Evolutionary conservation across 1,140 invertebrate genomes (phyloP), one percentile per base, ranked within the genome.

Genomic region (Geopemphigus sp.): DNA sequence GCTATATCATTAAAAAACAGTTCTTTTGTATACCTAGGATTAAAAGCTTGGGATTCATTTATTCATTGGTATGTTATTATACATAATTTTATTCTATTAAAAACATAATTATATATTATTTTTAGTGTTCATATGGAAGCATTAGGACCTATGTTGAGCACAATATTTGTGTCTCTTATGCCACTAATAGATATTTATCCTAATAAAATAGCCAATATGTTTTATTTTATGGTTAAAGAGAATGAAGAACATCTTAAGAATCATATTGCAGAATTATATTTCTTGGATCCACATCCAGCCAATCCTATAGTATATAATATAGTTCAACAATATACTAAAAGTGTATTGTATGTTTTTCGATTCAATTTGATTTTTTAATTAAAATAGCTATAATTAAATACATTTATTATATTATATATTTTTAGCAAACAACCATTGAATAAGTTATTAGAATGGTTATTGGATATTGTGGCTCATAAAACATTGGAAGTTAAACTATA

Each of bases 191-290:
- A 91, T 50, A 86, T 86, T 24, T 90, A 90, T 83, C 90, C 90
- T 1, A 85, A 89, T 54, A 89, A 93, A 85, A 90, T 94, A 11
- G 92, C 92, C 73, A 86, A 89, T 63, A 91, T 97, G 82, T 91
- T 96, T 81, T 89, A 91, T 57, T 95, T 91, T 83, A 86, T 97
- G 5, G 89, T 97, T 26, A 85, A 94, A 1, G 88, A 90, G 81
- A 94, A 95, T 84, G 90, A 91, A 84, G 86, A 88, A 73, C 84
- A 88, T 73, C 82, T 95, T 0, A 88, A 89, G 53, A 85, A 87
- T 1, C 88, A 92, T 83, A 92, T 95, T 73, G 86, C 90, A 15
- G 94, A 96, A 84, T 86, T 97, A 6, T 95, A 95, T 86, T 96
- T 96, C 83, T 85, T 96, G 50, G 89, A 93, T 63, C 89, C 94